phyloP scores from a whole-genome alignment of 2,888 invertebrate species.

The Endomychus coccineus region DNA sequence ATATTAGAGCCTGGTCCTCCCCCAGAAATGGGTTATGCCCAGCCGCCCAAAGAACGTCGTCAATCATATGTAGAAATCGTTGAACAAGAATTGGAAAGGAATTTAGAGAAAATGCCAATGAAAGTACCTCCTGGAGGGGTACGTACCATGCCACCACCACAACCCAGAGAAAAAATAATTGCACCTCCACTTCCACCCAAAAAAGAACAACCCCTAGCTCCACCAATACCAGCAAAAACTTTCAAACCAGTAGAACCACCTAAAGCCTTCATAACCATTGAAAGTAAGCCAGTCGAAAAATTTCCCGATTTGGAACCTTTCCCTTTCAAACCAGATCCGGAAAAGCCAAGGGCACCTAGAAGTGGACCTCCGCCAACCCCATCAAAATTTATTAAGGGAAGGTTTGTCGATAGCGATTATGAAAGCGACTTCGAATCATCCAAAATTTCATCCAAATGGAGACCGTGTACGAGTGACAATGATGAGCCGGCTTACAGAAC shows the following conservation, averaged over 20 bases:
- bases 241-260: conserved; percentile 28
- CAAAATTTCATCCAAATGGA: conserved; percentile 49
- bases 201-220: conserved; percentile 42
- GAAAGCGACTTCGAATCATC: conserved; percentile 56
- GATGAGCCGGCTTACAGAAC: conserved; percentile 54
- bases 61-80: conserved; percentile 52
- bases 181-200: conserved; percentile 44
- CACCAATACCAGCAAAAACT: conserved; percentile 40
- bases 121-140: conserved; percentile 50
- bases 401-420: conserved; percentile 57
- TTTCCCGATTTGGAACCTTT: conserved; percentile 47
- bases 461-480: conserved; percentile 56
- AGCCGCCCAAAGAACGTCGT: conserved; percentile 46
- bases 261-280: conserved; percentile 29
- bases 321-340: conserved; percentile 45
- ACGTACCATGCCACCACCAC: conserved; percentile 48
- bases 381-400: conserved; percentile 50
- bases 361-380: conserved; percentile 51
- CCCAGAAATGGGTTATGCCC: conserved; percentile 59
- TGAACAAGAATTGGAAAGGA: conserved; percentile 51
- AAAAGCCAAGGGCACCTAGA: conserved; percentile 39
- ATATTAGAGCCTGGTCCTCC: conserved; percentile 59
- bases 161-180: conserved; percentile 34
- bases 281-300: conserved; percentile 39
- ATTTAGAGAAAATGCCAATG: conserved; percentile 46